Percentiles rank a stretch among this genome's conserved stretches.
Conservation (phyloP, 35 echinoderm and acorn worm genomes). For the Apostichopus parvimensis region DNA sequence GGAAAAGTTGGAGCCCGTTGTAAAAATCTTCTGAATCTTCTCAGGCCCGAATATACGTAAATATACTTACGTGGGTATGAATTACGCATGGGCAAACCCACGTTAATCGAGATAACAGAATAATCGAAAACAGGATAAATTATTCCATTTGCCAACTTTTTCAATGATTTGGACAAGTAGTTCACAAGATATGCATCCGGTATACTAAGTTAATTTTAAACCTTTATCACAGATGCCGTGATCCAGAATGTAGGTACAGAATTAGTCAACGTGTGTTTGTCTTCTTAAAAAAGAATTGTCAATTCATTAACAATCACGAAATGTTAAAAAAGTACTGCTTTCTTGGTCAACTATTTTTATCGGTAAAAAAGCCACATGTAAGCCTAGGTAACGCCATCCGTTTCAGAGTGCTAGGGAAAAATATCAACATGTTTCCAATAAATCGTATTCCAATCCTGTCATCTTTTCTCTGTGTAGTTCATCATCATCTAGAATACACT, state of each 20-base stretch:
- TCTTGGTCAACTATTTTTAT: no score
- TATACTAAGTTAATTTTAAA: background rate
- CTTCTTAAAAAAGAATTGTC: background rate
- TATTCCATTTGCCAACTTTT: background rate
- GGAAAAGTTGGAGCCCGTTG: background rate
- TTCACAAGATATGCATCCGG: background rate
- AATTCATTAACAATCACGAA: background rate
- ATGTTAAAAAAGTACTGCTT: background rate
- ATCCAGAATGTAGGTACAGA: background rate
- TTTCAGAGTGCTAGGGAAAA: no score
- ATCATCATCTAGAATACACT: no score
- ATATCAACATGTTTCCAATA: no score
- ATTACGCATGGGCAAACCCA: background rate
- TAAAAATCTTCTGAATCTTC: background rate
- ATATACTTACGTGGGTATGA: background rate
- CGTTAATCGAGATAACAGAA: background rate
- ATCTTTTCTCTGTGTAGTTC: no score
- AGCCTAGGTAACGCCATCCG: no score
- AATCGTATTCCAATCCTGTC: no score
- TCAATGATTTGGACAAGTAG: background rate
- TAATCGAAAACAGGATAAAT: background rate
- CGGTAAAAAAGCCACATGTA: no score
- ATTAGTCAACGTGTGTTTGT: background rate
- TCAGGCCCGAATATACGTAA: background rate
- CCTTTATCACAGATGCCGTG: background rate